Base-by-base conservation (phyloP, 2,113 vertebrate genomes). In the Megalops atlanticus region DNA sequence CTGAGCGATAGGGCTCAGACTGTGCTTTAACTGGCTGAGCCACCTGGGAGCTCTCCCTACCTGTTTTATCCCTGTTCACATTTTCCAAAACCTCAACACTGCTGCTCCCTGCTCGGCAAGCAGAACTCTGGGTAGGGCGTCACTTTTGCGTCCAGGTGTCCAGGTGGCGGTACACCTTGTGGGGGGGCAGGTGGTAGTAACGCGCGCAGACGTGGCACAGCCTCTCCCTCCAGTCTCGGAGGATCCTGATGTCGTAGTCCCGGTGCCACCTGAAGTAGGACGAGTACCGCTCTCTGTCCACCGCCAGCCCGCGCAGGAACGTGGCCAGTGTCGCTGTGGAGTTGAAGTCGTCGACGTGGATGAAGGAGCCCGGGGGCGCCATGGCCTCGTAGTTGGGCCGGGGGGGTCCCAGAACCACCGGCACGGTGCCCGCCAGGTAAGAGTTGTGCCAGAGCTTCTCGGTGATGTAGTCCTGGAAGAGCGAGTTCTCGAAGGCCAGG, bases 401-500 rank as follows among this genome's bases (percentile, higher is more conserved):
- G 5, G 89, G 80, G 2, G 95, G 92, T 0, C 96, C 95, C 0
- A 94, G 80, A 3, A 95, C 94, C 0, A 95, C 87, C 0, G 95
- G 94, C 27, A 94, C 71, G 0, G 86, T 81, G 39, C 92, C 83
- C 0, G 94, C 84, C 16, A 76, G 74, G 80, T 95, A 76, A 0
- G 94, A 91, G 0, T 95, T 96, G 41, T 16, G 40, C 94, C 94
- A 95, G 7, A 94, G 85, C 84, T 96, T 96, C 91, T 96, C 94
- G 0, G 91, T 94, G 85, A 95, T 94, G 85, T 94, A 96, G 82
- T 95, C 95, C 0, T 70, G 86, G 0, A 94, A 88, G 75, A 76
- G 18, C 0, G 95, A 95, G 88, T 96, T 96, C 89, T 96, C 95
- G 0, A 96, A 96, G 1, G 95, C 93, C 80, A 96, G 80, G 87